Percentiles rank a stretch among this genome's conserved stretches.
These are phyloP conservation scores for Bombus turneri DNA, from an alignment of 1,140 invertebrate genomes.

Conservation along the genomic window DNA sequence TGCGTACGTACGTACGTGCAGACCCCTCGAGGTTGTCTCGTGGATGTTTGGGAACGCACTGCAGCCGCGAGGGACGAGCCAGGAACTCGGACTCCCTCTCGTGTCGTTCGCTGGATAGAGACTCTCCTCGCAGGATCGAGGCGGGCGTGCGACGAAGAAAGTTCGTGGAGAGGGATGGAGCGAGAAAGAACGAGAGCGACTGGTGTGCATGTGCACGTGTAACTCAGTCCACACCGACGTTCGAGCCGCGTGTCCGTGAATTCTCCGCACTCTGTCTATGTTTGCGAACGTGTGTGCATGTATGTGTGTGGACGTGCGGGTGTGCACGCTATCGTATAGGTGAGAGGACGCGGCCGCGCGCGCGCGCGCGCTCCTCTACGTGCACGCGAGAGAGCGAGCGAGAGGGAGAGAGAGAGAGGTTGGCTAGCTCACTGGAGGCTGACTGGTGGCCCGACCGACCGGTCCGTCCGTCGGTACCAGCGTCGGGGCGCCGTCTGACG, in stretches of 20 bases:
- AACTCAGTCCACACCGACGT: constrained; percentile 19
- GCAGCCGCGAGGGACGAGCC: constrained; percentile 67
- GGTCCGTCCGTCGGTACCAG: constrained; percentile 76
- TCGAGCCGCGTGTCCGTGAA: constrained; percentile 4
- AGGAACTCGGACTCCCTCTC: constrained; percentile 70
- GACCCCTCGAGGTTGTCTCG: constrained; percentile 65
- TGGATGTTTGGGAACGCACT: constrained; percentile 69
- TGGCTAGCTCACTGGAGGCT: constrained; percentile 74
- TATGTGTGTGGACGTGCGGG: background rate
- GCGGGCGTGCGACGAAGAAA: constrained; percentile 25
- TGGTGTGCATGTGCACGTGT: constrained; percentile 44
- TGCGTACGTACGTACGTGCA: constrained; percentile 44
- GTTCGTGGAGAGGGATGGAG: constrained; percentile 19
- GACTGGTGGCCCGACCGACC: constrained; percentile 74
- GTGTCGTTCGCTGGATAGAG: constrained; percentile 63
- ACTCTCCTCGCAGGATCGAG: constrained; percentile 63
- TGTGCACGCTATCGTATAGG: background rate
- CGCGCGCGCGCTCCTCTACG: constrained; percentile 8
- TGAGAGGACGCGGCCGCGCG: constrained; percentile 24
- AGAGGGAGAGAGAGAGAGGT: constrained; percentile 64
- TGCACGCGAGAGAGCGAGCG: constrained; percentile 38
- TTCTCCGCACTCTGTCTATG: constrained; percentile 6
- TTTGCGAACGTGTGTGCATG: background rate
- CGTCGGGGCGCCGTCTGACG: constrained; percentile 76
- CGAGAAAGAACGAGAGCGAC: constrained; percentile 64